Conservation (phyloP, 2,797 vertebrate genomes). For the Nannoperca australis region DNA sequence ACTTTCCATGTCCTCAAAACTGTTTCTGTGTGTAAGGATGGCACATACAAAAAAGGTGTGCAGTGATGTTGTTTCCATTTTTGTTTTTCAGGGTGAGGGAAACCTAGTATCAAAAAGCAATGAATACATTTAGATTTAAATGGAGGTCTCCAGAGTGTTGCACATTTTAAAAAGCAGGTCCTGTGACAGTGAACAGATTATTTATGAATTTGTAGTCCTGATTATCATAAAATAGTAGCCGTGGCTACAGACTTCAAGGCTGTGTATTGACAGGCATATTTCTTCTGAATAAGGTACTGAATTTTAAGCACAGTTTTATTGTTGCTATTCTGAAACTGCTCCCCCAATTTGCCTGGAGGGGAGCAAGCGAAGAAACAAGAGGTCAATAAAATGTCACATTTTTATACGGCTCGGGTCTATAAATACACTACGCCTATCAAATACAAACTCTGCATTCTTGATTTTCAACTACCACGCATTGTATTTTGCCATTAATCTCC, state of each 20-base stretch:
- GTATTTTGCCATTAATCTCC: neutral
- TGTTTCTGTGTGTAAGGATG: slow-evolving; percentile 33
- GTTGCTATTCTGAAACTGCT: slow-evolving; percentile 1
- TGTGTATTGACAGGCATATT: neutral
- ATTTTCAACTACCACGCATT: neutral
- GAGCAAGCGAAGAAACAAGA: neutral
- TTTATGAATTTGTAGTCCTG: slow-evolving; percentile 4
- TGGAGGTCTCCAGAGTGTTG: slow-evolving; percentile 19
- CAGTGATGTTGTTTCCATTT: neutral
- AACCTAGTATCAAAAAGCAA: neutral
- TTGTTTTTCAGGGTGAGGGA: slow-evolving; percentile 9
- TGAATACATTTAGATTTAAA: slow-evolving; percentile 2
- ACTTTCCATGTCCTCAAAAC: slow-evolving; percentile 67
- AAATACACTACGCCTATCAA: neutral
- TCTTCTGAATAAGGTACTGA: neutral
- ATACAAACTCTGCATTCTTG: neutral
- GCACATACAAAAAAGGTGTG: neutral
- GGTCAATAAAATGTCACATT: slow-evolving; percentile 20
- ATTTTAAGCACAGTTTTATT: neutral
- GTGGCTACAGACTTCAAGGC: slow-evolving; percentile 1
- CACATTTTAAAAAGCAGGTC: slow-evolving; percentile 3
- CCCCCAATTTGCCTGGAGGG: slow-evolving; percentile 14
- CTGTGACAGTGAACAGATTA: neutral
- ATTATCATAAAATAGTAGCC: slow-evolving; percentile 1
- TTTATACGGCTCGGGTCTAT: neutral